These are phyloP conservation scores for Apodemus agrarius DNA, from an alignment of 2,797 vertebrate genomes.

Conservation along the genomic window DNA sequence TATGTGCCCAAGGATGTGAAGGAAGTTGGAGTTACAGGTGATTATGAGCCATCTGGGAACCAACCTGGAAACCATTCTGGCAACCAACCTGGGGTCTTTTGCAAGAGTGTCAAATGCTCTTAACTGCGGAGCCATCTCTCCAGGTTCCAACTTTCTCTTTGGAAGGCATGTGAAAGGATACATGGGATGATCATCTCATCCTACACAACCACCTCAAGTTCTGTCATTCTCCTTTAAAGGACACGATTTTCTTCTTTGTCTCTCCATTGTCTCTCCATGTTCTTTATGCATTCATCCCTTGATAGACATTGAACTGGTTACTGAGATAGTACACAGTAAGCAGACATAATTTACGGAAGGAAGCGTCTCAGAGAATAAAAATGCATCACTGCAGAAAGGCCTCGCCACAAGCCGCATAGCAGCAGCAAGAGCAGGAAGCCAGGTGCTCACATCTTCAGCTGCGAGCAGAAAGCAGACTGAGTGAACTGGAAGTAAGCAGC, in stretches of 20 bases:
- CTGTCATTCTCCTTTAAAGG: background rate
- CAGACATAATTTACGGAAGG: background rate
- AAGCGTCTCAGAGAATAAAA: background rate
- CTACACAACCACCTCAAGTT: background rate
- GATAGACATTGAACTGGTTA: background rate
- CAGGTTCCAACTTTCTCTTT: background rate
- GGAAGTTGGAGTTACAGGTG: background rate
- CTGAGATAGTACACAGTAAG: background rate
- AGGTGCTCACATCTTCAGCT: background rate
- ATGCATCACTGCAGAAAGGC: background rate
- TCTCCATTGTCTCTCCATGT: background rate
- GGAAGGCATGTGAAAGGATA: background rate
- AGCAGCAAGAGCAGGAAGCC: background rate
- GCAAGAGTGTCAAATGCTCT: background rate
- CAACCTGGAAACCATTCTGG: no score
- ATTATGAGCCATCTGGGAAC: background rate
- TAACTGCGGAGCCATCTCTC: background rate
- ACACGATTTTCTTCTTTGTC: background rate
- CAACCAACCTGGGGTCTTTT: background rate
- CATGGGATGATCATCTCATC: background rate
- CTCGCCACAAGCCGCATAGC: no score
- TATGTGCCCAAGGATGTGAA: background rate
- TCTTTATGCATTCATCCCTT: background rate
- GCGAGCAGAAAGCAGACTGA: background rate
- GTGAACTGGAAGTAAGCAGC: background rate